Percentiles rank a stretch among this genome's conserved stretches.
phyloP scores from a whole-genome alignment of 2,888 invertebrate genomes.

The Trichogramma dendrolimi region DNA sequence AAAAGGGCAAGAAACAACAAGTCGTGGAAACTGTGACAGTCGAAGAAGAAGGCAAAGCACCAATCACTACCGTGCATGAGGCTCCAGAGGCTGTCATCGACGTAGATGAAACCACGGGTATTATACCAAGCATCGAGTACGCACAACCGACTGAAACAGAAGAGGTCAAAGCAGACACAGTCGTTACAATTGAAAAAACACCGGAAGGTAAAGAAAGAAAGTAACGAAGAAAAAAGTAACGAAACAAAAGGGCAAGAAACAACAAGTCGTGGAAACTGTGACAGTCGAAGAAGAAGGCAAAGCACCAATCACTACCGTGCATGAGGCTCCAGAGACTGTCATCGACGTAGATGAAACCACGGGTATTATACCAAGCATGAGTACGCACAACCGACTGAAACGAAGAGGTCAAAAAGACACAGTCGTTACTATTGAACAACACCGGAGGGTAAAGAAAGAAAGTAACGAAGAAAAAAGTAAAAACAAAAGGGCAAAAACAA shows the following conservation, averaged over 20 bases:
- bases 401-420: too few species aligned
- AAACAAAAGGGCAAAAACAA: too few species aligned
- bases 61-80: slow-evolving; percentile 43
- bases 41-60: slow-evolving; percentile 48
- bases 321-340: too few species aligned
- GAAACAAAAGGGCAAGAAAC: slow-evolving; percentile 33
- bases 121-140: not conserved
- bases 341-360: too few species aligned
- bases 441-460: too few species aligned
- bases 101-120: not conserved
- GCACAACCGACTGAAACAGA: slow-evolving; percentile 49
- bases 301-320: too few species aligned
- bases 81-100: not conserved
- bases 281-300: slow-evolving; percentile 38
- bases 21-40: slow-evolving; percentile 50
- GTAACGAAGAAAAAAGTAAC: slow-evolving; percentile 23
- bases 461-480: too few species aligned
- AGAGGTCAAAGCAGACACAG: slow-evolving; percentile 7
- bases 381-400: too few species aligned
- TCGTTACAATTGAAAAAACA: slow-evolving; percentile 50
- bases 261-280: slow-evolving; percentile 41
- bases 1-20: slow-evolving; percentile 48
- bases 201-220: slow-evolving; percentile 44
- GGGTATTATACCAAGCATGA: too few species aligned
- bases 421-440: too few species aligned